Evolutionary conservation across 1,140 invertebrate species (phyloP), one percentile per base, ranked within the genome.

Genomic region (Neodiprion fabricii): DNA sequence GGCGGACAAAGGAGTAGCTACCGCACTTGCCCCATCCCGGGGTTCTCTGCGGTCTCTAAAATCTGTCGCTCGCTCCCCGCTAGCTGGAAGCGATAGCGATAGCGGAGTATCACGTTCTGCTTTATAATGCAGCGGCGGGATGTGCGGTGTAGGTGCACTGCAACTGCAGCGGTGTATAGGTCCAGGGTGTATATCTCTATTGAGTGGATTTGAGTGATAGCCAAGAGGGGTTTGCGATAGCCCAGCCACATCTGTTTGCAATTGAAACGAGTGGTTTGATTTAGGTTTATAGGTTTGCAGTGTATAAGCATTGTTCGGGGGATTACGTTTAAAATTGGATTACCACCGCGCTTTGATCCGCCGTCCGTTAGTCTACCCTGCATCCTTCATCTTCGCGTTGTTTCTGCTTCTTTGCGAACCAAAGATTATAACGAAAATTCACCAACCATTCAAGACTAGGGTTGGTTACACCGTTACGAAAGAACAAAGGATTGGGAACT

Each of bases 231-330:
- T 80, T 76, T 61, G 67, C 71, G 75, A 83, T 79, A 79, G 71
- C 72, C 78, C 77, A 76, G 80, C 80, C 79, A 79, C 84, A 85
- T 85, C 84, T 85, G 84, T 83, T 85, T 85, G 81, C 83, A 84
- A 84, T 85, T 84, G 83, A 83, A 85, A 81, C 80, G 83, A 84
- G 84, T 82, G 79, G 78, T 73, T 78, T 68, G 82, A 81, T 80
- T 80, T 73, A 68, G 74, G 79, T 82, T 77, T 82, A 79, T 78
- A 70, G 72, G n/a, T 78, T 83, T 79, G 79, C 53, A 61, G 53
- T 61, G 28, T 40, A 40, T 40, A 17, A 61, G 53, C 53, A 61
- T 61, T 61, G 53, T 61, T 61, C 53, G 53, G 53, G 1, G 53
- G 53, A 61, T 61, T 14, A 61, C 53, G 53, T 61, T 61, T 61